These are phyloP conservation scores for Hylomyscus alleni DNA, from an alignment of 2,797 vertebrate species.

Conservation along the genomic window DNA sequence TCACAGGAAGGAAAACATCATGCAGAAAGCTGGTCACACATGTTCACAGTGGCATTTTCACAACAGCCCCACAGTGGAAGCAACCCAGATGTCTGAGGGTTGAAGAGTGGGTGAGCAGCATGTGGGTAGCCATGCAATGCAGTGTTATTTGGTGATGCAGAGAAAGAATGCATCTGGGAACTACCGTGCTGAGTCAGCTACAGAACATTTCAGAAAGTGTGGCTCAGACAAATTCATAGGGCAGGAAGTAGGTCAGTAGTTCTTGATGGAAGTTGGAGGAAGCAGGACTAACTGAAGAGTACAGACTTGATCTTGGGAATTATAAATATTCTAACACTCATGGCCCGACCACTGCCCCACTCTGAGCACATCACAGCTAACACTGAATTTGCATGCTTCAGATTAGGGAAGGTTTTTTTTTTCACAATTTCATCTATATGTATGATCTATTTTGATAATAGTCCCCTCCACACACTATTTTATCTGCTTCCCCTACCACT, in stretches of 20 bases:
- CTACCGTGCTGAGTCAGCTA: not conserved
- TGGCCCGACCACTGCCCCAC: not conserved
- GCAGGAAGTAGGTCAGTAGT: not conserved
- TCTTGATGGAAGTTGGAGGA: not conserved
- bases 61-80: not conserved
- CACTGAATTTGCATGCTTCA: not conserved
- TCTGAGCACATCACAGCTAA: not conserved
- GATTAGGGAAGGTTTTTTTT: not conserved
- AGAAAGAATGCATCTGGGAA: conserved; percentile 1
- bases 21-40: not conserved
- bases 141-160: not conserved
- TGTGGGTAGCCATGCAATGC: not conserved
- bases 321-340: not conserved
- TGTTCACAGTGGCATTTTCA: not conserved
- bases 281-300: not conserved
- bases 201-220: not conserved
- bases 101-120: not conserved
- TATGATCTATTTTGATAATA: not conserved
- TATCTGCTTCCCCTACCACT: not conserved
- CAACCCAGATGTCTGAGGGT: not conserved
- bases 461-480: not conserved
- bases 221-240: not conserved
- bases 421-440: not conserved
- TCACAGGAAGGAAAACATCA: not conserved
- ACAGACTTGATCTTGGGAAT: not conserved